Conservation (phyloP, 2,797 vertebrate species). For the Aldrovandia affinis region DNA sequence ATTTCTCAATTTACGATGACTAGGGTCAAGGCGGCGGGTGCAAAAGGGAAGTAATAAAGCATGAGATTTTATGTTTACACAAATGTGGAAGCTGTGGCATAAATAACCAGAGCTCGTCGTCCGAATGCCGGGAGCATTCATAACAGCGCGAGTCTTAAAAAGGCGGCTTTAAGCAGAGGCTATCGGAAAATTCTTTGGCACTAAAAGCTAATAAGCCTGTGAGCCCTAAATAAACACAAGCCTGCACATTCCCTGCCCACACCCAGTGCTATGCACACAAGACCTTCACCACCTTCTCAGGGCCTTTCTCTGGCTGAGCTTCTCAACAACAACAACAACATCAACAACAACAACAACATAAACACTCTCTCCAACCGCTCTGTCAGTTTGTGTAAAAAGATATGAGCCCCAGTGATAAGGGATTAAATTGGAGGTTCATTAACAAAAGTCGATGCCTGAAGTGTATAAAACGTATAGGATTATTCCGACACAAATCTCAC, state of each 20-base stretch:
- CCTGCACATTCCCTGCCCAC: neutral
- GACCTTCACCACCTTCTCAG: neutral
- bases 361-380: no score
- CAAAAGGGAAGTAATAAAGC: conserved; percentile 89
- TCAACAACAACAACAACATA: neutral
- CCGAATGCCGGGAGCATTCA: conserved; percentile 59
- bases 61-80: conserved; percentile 90
- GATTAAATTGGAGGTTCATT: neutral
- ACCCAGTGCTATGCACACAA: conserved; percentile 1
- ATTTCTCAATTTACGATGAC: conserved; percentile 91
- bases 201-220: conserved; percentile 61
- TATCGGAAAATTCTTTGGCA: conserved; percentile 50
- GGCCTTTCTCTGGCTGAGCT: neutral
- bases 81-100: conserved; percentile 79
- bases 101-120: conserved; percentile 77
- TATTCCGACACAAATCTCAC: neutral
- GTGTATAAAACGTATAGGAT: neutral
- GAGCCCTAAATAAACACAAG: conserved; percentile 56
- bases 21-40: conserved; percentile 85
- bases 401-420: neutral
- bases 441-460: no score
- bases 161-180: conserved; percentile 53
- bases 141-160: conserved; percentile 59
- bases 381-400: no score
- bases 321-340: neutral